Percentiles rank a stretch among this genome's conserved stretches.
Conservation (phyloP, 2,113 vertebrate genomes). For the Charadrius vociferus region DNA sequence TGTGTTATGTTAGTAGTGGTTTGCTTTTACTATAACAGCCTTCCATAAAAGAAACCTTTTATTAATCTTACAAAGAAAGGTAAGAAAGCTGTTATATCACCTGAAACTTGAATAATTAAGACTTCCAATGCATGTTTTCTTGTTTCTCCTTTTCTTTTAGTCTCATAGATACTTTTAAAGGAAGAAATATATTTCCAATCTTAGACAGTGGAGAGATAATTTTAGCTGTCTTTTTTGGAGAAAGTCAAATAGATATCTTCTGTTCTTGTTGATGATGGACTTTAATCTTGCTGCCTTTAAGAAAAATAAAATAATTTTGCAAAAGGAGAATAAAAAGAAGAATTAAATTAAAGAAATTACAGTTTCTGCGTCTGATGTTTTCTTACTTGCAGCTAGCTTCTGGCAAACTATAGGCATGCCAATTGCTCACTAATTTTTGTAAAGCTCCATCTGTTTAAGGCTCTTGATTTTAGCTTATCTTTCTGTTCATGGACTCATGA, state of each 20-base stretch:
- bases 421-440: background rate
- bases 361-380: background rate
- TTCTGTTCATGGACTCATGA: background rate
- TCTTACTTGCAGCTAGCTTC: background rate
- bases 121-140: background rate
- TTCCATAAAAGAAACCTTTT: background rate
- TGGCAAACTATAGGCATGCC: background rate
- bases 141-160: background rate
- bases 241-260: background rate
- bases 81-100: background rate
- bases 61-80: background rate
- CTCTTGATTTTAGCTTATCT: background rate
- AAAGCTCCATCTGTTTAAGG: background rate
- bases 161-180: background rate
- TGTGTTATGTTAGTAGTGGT: background rate
- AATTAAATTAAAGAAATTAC: background rate
- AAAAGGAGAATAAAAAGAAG: background rate
- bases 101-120: background rate
- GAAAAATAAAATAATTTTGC: background rate
- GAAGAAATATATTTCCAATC: background rate
- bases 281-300: background rate
- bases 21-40: background rate
- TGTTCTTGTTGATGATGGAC: background rate
- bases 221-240: background rate
- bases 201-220: background rate